A percentile compares a stretch with the other conserved stretches of the same genome.
phyloP scores from a whole-genome alignment of 2,888 invertebrate species.

The Gandaritis pyraliata region DNA sequence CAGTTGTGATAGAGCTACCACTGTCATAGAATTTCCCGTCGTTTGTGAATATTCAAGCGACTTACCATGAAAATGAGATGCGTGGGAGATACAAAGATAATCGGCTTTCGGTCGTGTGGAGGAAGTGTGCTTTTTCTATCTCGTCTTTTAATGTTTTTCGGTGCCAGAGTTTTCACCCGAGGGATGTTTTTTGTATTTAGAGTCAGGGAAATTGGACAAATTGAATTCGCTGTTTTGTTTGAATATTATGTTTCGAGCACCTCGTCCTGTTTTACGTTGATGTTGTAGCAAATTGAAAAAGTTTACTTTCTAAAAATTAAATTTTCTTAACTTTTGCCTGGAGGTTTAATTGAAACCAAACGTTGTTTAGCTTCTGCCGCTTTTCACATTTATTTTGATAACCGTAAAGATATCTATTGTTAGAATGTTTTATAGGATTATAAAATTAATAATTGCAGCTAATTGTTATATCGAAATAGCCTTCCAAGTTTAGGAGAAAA shows the following conservation, averaged over 20 bases:
- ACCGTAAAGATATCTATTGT: too few relatives aligned
- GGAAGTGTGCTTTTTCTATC: slow-evolving; percentile 55
- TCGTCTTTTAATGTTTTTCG: slow-evolving; percentile 59
- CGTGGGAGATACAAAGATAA: slow-evolving; percentile 51
- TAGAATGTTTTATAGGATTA: too few relatives aligned
- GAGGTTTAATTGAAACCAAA: slow-evolving; percentile 31
- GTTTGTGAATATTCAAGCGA: slow-evolving; percentile 29
- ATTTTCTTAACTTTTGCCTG: slow-evolving; percentile 29
- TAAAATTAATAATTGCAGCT: too few relatives aligned
- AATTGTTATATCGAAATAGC: too few relatives aligned
- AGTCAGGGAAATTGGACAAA: slow-evolving; percentile 58
- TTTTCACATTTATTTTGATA: slow-evolving; percentile 3
- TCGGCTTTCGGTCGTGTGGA: slow-evolving; percentile 52
- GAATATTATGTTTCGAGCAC: slow-evolving; percentile 47
- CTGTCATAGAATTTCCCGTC: slow-evolving; percentile 21
- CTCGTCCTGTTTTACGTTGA: slow-evolving; percentile 32
- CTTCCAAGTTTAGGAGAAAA: too few relatives aligned
- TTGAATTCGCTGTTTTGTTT: slow-evolving; percentile 62
- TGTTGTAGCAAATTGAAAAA: slow-evolving; percentile 44
- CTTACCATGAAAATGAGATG: slow-evolving; percentile 39
- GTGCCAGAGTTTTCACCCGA: slow-evolving; percentile 51
- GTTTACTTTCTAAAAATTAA: slow-evolving; percentile 37
- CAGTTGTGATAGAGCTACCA: neutral
- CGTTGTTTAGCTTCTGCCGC: slow-evolving; percentile 16
- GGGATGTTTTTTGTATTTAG: slow-evolving; percentile 59